phyloP scores from a whole-genome alignment of 1,140 invertebrate species.

The Epicauta chinensis region DNA sequence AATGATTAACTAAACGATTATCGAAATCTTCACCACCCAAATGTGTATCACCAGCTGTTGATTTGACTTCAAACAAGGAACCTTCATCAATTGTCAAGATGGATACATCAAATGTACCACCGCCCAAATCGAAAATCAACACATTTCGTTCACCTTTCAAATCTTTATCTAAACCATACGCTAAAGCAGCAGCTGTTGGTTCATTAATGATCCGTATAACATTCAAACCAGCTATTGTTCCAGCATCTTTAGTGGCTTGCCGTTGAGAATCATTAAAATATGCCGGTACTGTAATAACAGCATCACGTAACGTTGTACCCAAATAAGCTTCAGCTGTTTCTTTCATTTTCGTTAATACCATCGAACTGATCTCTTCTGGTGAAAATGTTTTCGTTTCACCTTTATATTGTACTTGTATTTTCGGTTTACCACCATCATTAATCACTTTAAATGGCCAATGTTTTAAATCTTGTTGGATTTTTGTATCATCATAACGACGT shows the following conservation, averaged over 20 bases:
- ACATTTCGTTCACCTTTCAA: slow-evolving; percentile 55
- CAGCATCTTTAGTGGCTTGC: slow-evolving; percentile 61
- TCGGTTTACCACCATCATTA: slow-evolving; percentile 57
- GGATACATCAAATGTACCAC: slow-evolving; percentile 67
- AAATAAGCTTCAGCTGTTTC: slow-evolving; percentile 54
- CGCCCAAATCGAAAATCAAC: slow-evolving; percentile 56
- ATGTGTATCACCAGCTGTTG: slow-evolving; percentile 56
- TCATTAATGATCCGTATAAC: slow-evolving; percentile 67
- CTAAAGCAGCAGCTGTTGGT: slow-evolving; percentile 65
- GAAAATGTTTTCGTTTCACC: slow-evolving; percentile 64
- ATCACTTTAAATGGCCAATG: slow-evolving; percentile 69
- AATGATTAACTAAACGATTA: slow-evolving; percentile 62
- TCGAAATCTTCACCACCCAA: slow-evolving; percentile 53
- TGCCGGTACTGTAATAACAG: slow-evolving; percentile 55
- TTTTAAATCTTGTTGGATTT: slow-evolving; percentile 65
- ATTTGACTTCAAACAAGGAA: slow-evolving; percentile 56
- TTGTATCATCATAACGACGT: slow-evolving; percentile 56
- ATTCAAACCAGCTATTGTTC: slow-evolving; percentile 56
- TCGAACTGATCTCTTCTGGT: slow-evolving; percentile 68
- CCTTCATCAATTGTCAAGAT: slow-evolving; percentile 66
- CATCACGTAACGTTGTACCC: slow-evolving; percentile 48
- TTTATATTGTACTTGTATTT: slow-evolving; percentile 65
- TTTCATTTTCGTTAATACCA: slow-evolving; percentile 56
- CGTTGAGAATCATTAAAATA: slow-evolving; percentile 66
- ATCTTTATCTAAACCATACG: slow-evolving; percentile 63